Percentiles rank a stretch among this genome's conserved stretches.
Conservation (phyloP, 2,113 vertebrate genomes). For the Podilymbus podiceps region DNA sequence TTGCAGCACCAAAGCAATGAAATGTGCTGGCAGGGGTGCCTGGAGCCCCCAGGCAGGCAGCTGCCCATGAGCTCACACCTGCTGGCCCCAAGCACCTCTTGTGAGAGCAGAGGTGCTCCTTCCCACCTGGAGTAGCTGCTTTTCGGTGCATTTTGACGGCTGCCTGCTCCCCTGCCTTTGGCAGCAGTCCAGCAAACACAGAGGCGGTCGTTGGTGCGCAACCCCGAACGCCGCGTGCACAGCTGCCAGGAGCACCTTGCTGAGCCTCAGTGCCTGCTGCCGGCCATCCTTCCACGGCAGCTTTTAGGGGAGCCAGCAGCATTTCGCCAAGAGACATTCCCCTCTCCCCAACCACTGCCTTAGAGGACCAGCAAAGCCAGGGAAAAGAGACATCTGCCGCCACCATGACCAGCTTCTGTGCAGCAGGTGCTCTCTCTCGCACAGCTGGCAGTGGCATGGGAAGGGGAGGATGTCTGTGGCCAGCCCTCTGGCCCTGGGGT, state of each 20-base stretch:
- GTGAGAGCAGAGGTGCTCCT: neutral
- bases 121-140: neutral
- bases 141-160: fast-evolving
- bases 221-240: fast-evolving
- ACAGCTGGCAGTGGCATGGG: fast-evolving
- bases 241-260: neutral
- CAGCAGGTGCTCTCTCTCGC: neutral
- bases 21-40: neutral
- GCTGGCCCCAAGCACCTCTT: neutral
- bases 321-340: neutral
- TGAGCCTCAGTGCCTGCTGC: fast-evolving
- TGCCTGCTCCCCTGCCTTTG: neutral
- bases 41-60: neutral
- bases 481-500: neutral
- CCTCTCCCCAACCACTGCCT: fast-evolving
- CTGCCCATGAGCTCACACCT: fast-evolving
- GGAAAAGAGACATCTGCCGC: neutral
- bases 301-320: neutral
- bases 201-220: neutral
- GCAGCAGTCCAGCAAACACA: neutral
- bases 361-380: neutral
- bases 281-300: neutral
- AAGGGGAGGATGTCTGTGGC: neutral
- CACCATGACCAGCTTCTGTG: fast-evolving
- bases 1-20: fast-evolving